phyloP scores from a whole-genome alignment of 2,888 invertebrate genomes.

The Branchellion lobata region DNA sequence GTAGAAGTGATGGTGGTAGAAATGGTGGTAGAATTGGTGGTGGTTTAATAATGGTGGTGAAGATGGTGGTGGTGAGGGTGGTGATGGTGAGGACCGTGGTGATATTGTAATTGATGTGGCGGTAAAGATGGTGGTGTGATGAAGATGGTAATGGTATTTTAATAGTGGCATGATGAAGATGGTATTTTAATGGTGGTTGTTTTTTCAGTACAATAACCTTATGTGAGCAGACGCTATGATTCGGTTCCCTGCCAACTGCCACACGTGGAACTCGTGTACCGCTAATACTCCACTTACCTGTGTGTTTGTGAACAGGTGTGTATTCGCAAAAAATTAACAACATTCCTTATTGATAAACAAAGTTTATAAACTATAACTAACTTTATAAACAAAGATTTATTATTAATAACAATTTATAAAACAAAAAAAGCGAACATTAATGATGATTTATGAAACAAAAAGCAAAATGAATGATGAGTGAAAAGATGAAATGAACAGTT shows the following conservation, averaged over 20 bases:
- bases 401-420: neutral
- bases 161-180: neutral
- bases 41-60: too few species aligned
- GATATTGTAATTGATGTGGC: too few species aligned
- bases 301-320: neutral
- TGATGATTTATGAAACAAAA: neutral
- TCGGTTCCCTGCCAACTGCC: constrained; percentile 94
- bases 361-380: neutral
- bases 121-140: too few species aligned
- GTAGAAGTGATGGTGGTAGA: too few species aligned
- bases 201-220: constrained; percentile 64
- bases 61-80: too few species aligned
- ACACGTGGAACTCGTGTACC: constrained; percentile 96
- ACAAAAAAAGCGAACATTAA: neutral
- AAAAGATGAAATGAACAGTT: too few species aligned
- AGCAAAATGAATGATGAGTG: too few species aligned
- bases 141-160: too few species aligned
- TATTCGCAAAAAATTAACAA: too few species aligned
- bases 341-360: neutral
- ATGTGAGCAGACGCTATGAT: constrained; percentile 97
- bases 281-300: constrained; percentile 85
- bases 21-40: too few species aligned
- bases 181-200: neutral
- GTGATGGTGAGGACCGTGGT: too few species aligned
- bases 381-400: neutral